Base-by-base conservation (phyloP, 1,140 invertebrate genomes). In the Galleria mellonella region DNA sequence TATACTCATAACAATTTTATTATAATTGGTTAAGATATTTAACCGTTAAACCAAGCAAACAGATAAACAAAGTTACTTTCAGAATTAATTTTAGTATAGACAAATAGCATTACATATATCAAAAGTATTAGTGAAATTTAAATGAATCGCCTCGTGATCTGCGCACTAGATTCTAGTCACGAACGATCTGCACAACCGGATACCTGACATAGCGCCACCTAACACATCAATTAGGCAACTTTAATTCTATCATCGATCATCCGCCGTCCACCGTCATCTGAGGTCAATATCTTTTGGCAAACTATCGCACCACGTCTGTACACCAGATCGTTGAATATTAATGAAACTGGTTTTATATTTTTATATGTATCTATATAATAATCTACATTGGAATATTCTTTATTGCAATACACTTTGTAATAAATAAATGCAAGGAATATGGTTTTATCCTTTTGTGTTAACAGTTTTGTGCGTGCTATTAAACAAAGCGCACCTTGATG, bases 281-380 rank as follows among this genome's bases (percentile, higher is more conserved):
- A 62, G 75, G 75, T 84, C 77, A 82, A 78, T 82, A 84, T 81
- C 74, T 81, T 72, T 72, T 66, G 50, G 49, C 58, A 69, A 69
- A 72, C 56, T 72, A 72, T 68, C 62, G 54, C 35, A 32, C 30
- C 37, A 57, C 51, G 50, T 65, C 51, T 62, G 63, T 67, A 67
- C 53, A 38, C 31, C 59, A 58, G 36, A 45, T 44, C 54, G 58
- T 68, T 65, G 65, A 72, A 72, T 74, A 78, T 72, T 70, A 69
- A 73, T 69, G 17, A 57, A 72, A 82, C 69, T 43, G 62, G 73
- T 79, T 78, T 35, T 37, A 66, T 62, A 61, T 70, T 63, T 64
- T 62, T 52, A 58, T 58, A n/a, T n/a, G n/a, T n/a, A 55, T 63
- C 44, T 59, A 40, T 55, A 53, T 51, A 37, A 17, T 32, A 37